These are phyloP conservation scores for Laspeyria flexula DNA, from an alignment of 2,888 invertebrate genomes.

Conservation along the genomic window DNA sequence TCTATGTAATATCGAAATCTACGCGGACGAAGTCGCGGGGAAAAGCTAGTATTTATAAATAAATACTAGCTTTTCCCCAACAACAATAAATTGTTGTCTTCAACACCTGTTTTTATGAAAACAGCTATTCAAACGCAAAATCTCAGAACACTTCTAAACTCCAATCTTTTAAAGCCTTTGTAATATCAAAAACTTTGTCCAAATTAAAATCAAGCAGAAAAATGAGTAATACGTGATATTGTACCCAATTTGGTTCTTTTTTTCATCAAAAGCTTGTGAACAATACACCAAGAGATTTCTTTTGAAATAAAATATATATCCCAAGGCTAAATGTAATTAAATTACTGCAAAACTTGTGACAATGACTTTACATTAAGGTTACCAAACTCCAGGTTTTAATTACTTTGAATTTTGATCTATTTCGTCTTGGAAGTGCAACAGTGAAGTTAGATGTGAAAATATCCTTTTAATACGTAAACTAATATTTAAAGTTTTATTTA, in stretches of 20 bases:
- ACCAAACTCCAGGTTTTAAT: not conserved
- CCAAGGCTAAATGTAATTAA: conserved; percentile 26
- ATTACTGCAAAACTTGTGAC: conserved; percentile 18
- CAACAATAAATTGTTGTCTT: no score
- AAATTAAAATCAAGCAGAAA: conserved; percentile 1
- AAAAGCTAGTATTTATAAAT: no score
- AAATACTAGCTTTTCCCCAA: no score
- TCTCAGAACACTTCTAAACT: no score
- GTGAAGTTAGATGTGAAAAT: no score
- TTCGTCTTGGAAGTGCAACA: not conserved
- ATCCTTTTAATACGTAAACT: no score
- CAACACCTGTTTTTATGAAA: no score
- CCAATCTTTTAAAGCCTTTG: no score
- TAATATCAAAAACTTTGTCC: not conserved
- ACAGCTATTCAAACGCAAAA: no score
- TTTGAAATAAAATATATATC: conserved; percentile 35
- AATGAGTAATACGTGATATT: conserved; percentile 35
- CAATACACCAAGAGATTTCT: conserved; percentile 35
- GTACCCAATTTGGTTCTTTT: conserved; percentile 29
- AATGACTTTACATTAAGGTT: conserved; percentile 1
- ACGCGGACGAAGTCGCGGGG: no score
- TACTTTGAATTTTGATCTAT: not conserved
- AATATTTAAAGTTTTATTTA: no score
- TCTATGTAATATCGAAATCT: no score
- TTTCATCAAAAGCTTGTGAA: conserved; percentile 39